These are phyloP conservation scores for Coleophora deauratella DNA, from an alignment of 2,888 invertebrate genomes.

Conservation along the genomic window DNA sequence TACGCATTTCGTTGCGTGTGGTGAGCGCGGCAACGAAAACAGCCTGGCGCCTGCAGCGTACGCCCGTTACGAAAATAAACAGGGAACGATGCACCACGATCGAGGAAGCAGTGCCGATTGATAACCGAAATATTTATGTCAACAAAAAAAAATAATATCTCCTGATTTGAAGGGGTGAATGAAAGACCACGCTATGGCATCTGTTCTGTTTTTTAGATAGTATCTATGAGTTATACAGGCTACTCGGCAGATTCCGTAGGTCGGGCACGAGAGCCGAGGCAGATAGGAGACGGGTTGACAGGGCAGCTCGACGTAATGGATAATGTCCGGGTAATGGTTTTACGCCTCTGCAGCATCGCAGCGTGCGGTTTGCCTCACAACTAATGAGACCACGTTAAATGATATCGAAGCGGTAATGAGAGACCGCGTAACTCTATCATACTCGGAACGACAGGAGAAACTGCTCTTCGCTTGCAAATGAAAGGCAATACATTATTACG, in stretches of 20 bases:
- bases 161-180: too few relatives aligned
- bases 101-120: conserved; percentile 35
- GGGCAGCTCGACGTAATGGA: too few relatives aligned
- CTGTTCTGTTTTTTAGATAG: too few relatives aligned
- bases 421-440: conserved; percentile 58
- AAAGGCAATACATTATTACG: conserved; percentile 51
- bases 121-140: conserved; percentile 1
- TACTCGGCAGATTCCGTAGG: too few relatives aligned
- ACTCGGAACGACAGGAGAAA: conserved; percentile 55
- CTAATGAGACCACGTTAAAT: conserved; percentile 41
- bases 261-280: too few relatives aligned
- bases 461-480: conserved; percentile 52
- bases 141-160: too few relatives aligned
- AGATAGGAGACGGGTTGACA: too few relatives aligned
- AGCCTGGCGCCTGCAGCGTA: conserved; percentile 22
- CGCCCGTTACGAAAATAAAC: conserved; percentile 37
- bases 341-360: conserved; percentile 23
- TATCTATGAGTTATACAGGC: too few relatives aligned
- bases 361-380: conserved; percentile 33
- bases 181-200: too few relatives aligned
- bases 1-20: too few relatives aligned
- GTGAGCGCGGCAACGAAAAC: conserved; percentile 31
- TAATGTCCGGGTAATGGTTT: conserved; percentile 19
- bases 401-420: conserved; percentile 49
- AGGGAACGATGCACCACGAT: conserved; percentile 30